Evolutionary conservation across 2,797 vertebrate species (phyloP).

Genomic region (Cirrhinus molitorella): DNA sequence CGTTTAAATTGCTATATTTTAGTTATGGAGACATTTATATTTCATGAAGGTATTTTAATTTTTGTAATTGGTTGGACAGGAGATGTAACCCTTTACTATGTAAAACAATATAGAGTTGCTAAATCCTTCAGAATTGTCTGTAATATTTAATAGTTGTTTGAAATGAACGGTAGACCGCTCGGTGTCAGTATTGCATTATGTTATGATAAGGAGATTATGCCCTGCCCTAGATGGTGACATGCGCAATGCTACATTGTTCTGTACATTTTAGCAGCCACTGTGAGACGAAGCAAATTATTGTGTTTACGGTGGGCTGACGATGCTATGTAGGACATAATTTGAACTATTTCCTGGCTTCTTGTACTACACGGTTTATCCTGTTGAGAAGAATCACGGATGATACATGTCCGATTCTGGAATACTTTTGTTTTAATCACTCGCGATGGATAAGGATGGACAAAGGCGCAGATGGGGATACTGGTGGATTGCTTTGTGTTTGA

Average conservation of each 20-base stretch:
- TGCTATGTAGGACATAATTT: background rate
- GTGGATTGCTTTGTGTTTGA: slow-evolving; percentile 54
- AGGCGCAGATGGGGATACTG: slow-evolving; percentile 8
- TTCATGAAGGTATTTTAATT: background rate
- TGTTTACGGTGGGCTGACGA: background rate
- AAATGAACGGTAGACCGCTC: slow-evolving; percentile 50
- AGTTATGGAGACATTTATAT: background rate
- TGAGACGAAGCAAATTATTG: background rate
- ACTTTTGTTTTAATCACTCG: background rate
- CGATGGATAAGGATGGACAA: slow-evolving; percentile 65
- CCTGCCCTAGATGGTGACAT: slow-evolving; percentile 56
- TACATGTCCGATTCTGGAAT: background rate
- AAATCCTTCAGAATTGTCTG: background rate
- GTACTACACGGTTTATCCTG: background rate
- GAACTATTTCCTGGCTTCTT: background rate
- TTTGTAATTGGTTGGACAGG: background rate
- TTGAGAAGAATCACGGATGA: background rate
- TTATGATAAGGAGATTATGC: background rate
- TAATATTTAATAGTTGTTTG: background rate
- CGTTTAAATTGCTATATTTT: background rate
- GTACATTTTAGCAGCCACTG: background rate
- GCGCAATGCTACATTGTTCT: slow-evolving; percentile 35
- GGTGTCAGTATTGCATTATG: slow-evolving; percentile 70
- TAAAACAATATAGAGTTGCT: background rate
- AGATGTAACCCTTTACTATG: background rate